Base-by-base conservation (phyloP, 2,113 vertebrate species). In the Falcunculus frontatus region DNA sequence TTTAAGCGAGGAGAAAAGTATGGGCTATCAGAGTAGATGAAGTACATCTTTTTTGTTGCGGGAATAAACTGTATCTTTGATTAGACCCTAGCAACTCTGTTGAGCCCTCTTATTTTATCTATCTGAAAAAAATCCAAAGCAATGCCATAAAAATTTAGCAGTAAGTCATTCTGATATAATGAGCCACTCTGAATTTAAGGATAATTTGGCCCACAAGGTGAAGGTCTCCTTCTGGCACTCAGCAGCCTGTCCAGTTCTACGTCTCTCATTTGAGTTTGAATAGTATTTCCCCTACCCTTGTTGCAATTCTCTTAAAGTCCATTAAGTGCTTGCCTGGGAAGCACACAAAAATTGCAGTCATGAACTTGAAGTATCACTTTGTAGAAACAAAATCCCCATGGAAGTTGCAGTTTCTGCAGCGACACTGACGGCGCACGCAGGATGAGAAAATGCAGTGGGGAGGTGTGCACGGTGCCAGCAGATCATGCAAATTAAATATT, bases 401-500 rank as follows among this genome's bases (percentile, higher is more conserved):
- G 7, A 55, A 37, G 33, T 1, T 21, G 55, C 30, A 23, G 52
- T 37, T 81, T 59, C 69, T 91, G 22, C 27, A 15, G 46, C 0
- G 0, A 17, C 52, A 30, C 50, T 16, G 25, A 19, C 1, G 6
- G 53, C 4, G 0, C 62, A 22, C 0, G 1, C 32, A 32, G 56
- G 44, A 72, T 22, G n/a, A 60, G 89, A 46, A 85, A 69, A 83
- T 2, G 7, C 5, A 29, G 35, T 27, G 73, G 1, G 7, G 76
- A 89, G 39, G 53, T 53, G 77, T 32, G 52, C 1, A 1, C 1
- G 0, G 25, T 44, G 47, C 76, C 75, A 72, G 94, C 70, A 59
- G 46, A 63, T 90, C 89, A 41, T 57, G 80, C 85, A 83, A 83
- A 92, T 95, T 72, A 87, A 96, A 94, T 80, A 91, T 92, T 90